Evolutionary conservation across 2,888 invertebrate genomes (phyloP).

Genomic region (Tetragonula carbonaria): DNA sequence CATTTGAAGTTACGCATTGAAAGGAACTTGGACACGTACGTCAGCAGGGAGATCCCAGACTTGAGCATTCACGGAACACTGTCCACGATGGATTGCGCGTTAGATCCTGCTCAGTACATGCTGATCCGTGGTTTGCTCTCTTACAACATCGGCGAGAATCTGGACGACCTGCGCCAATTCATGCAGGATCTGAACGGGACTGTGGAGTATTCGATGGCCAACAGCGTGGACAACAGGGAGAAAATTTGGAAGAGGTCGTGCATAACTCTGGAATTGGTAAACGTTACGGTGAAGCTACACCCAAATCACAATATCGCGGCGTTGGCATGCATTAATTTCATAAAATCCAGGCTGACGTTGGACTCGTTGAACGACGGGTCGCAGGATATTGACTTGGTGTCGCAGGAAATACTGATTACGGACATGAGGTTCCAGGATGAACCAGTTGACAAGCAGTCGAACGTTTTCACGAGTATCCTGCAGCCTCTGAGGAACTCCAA

Average conservation of each 20-base stretch:
- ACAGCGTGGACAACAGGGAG: constrained; percentile 66
- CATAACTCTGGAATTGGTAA: constrained; percentile 92
- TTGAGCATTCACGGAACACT: constrained; percentile 93
- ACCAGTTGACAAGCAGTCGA: constrained; percentile 90
- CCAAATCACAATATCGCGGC: constrained; percentile 86
- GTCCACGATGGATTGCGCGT: constrained; percentile 92
- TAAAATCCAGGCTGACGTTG: constrained; percentile 93
- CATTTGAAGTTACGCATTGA: constrained; percentile 92
- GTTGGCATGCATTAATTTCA: constrained; percentile 95
- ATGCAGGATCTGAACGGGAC: constrained; percentile 76
- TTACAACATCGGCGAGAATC: constrained; percentile 95
- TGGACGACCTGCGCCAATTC: constrained; percentile 87
- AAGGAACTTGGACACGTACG: constrained; percentile 89
- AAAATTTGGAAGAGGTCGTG: constrained; percentile 92
- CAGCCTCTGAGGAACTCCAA: constrained; percentile 88
- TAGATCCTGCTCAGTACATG: constrained; percentile 94
- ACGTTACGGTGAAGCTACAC: constrained; percentile 92
- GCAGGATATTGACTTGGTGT: constrained; percentile 96
- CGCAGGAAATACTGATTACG: constrained; percentile 93
- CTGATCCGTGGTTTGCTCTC: constrained; percentile 93
- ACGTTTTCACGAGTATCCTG: constrained; percentile 95
- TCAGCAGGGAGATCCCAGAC: constrained; percentile 87
- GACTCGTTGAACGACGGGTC: constrained; percentile 95
- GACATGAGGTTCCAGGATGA: constrained; percentile 90
- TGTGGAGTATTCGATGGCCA: constrained; percentile 64